phyloP scores from a whole-genome alignment of 2,113 vertebrate genomes.

The cattle (Bos taurus) region ARS-UCD2.0 NC_037328.1:92635501-92636000 shows the following conservation, averaged over 20 bases:
- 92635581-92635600: neutral
- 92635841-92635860: slow-evolving; percentile 71
- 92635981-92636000: slow-evolving; percentile 35
- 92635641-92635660: neutral
- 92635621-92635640: neutral
- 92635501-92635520: neutral
- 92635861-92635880: slow-evolving; percentile 62
- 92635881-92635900: slow-evolving; percentile 71
- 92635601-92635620: neutral
- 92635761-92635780: slow-evolving; percentile 15
- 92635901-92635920: slow-evolving; percentile 60
- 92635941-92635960: slow-evolving; percentile 41
- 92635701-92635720: slow-evolving; percentile 20
- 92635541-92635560: neutral
- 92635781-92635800: slow-evolving; percentile 26
- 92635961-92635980: slow-evolving; percentile 14
- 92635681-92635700: slow-evolving; percentile 43
- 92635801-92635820: slow-evolving; percentile 54
- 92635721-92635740: slow-evolving; percentile 11
- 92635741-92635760: neutral
- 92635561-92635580: neutral
- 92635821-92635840: slow-evolving; percentile 57
- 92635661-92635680: slow-evolving; percentile 40
- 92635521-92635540: neutral
- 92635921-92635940: slow-evolving; percentile 11